Base-by-base conservation (phyloP, 2,113 vertebrate species). In the Amphilophus citrinellus region DNA sequence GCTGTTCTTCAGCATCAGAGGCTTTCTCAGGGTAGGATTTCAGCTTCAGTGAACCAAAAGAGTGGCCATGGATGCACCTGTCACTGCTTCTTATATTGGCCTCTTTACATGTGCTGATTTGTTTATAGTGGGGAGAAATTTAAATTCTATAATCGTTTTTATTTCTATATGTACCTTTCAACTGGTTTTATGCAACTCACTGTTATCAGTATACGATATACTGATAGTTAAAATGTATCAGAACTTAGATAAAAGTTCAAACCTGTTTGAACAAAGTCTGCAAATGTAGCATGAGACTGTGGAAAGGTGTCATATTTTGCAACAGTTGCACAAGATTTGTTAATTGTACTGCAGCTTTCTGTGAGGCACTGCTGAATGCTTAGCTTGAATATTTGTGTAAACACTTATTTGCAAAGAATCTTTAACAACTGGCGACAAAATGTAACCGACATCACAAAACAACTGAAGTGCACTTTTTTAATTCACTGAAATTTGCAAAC, bases 21-120 rank as follows among this genome's bases (percentile, higher is more conserved):
- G 62, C 39, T 80, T 80, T 91, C 76, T 86, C 30, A 7, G 90
- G 88, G 61, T 92, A 61, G 89, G 85, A 84, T 94, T 93, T 92
- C 93, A 92, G 8, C 84, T 78, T 73, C 44, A 65, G 61, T 5
- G 80, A 85, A 76, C 77, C 30, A 76, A 17, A 61, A 84, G 39
- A 30, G 81, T 61, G 75, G 77, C 71, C 84, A 76, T 13, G 35
- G 65, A 56, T 35, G 76, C 92, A 94, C 88, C 92, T 95, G 93
- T 91, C 77, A 56, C 84, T 84, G 84, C 53, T 87, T 13, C 76
- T 90, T 83, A 83, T 65, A 42, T 60, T 30, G 20, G 1, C 13
- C 47, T 44, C 76, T 88, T 87, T 58, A 83, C 24, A 50, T 20
- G 6, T 7, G 6, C 9, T 77, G 39, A 68, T 86, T 80, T 76